These are phyloP conservation scores for Drosophila obscura DNA, from an alignment of 1,140 invertebrate genomes.

Conservation along the genomic window DNA sequence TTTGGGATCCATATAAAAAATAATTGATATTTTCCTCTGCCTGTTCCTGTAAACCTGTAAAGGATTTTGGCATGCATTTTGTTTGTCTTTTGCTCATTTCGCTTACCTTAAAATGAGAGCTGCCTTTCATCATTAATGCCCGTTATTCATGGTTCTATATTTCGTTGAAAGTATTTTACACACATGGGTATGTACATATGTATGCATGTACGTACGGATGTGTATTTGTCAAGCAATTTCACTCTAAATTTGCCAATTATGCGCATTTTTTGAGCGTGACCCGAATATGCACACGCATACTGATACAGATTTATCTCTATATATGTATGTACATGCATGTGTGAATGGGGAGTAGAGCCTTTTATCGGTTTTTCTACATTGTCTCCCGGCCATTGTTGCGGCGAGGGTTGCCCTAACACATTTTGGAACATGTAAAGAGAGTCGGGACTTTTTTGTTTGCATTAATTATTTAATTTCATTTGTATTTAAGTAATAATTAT, in stretches of 20 bases:
- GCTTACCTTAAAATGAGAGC: too few species aligned
- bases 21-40: too few species aligned
- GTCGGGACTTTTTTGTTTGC: too few species aligned
- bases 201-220: constrained; percentile 11
- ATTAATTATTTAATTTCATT: not conserved
- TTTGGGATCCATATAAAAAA: too few species aligned
- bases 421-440: not conserved
- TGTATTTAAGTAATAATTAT: not conserved
- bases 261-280: constrained; percentile 73
- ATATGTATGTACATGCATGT: too few species aligned
- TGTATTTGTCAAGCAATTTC: constrained; percentile 73
- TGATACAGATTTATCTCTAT: constrained; percentile 3
- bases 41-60: too few species aligned
- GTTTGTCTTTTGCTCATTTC: too few species aligned
- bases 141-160: too few species aligned
- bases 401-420: constrained; percentile 39
- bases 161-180: too few species aligned
- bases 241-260: constrained; percentile 77
- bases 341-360: constrained; percentile 38
- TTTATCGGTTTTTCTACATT: constrained; percentile 61
- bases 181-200: constrained; percentile 29
- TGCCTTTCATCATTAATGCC: too few species aligned
- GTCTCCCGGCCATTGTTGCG: constrained; percentile 58
- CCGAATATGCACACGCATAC: constrained; percentile 44
- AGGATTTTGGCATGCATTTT: too few species aligned